Percentiles rank a stretch among this genome's conserved stretches.
phyloP scores from a whole-genome alignment of 1,140 invertebrate species.

The Piezodorus guildinii region DNA sequence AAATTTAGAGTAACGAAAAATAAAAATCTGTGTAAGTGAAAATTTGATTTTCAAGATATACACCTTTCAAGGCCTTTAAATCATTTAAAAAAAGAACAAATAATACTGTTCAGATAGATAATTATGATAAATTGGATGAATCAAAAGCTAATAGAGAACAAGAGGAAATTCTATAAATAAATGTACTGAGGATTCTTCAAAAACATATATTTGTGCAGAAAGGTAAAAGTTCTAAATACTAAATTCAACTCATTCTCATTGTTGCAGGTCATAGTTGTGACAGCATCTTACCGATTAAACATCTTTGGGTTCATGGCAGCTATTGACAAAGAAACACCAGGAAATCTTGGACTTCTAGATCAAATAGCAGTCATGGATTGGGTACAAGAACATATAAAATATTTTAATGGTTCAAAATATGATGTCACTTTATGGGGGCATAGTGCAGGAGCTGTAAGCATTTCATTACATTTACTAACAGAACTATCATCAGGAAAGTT shows the following conservation, averaged over 20 bases:
- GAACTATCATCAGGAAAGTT: constrained; percentile 48
- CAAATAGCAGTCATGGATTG: constrained; percentile 77
- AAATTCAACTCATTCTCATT: neutral
- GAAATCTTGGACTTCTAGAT: constrained; percentile 85
- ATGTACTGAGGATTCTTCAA: no score
- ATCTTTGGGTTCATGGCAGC: constrained; percentile 87
- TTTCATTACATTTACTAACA: constrained; percentile 55
- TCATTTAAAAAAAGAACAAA: no score
- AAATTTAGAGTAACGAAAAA: no score
- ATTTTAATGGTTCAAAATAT: constrained; percentile 72
- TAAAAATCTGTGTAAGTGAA: no score
- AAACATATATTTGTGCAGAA: no score
- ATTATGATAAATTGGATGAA: no score
- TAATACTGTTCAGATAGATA: no score
- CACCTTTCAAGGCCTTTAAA: no score
- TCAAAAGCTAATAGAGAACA: no score
- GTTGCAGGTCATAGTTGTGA: constrained; percentile 57
- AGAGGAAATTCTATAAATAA: no score
- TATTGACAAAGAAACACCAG: constrained; percentile 65
- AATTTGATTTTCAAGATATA: no score
- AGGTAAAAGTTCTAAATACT: no score
- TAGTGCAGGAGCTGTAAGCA: constrained; percentile 60
- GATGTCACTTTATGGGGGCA: constrained; percentile 84
- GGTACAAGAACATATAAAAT: constrained; percentile 73
- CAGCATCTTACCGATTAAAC: constrained; percentile 63